Percentiles rank a stretch among this genome's conserved stretches.
These are phyloP conservation scores for Patella caerulea DNA, from an alignment of 2,888 invertebrate genomes.

Conservation along the genomic window DNA sequence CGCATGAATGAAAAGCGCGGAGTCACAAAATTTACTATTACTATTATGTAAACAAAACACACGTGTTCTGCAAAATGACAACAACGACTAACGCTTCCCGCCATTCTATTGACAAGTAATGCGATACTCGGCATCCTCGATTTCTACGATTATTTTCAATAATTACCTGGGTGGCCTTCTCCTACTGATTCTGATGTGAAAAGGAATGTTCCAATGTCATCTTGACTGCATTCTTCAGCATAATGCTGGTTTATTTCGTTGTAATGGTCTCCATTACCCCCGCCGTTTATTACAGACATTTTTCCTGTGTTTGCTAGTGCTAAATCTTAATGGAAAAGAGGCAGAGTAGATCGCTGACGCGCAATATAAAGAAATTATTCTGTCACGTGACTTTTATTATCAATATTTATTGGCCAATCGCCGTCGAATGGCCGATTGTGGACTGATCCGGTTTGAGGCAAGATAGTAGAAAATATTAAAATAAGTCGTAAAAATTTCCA, in stretches of 20 bases:
- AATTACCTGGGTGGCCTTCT: slow-evolving; percentile 71
- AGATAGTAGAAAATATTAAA: too few relatives aligned
- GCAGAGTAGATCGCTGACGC: slow-evolving; percentile 26
- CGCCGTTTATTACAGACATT: slow-evolving; percentile 41
- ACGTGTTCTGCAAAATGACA: slow-evolving; percentile 8
- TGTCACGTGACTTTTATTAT: slow-evolving; percentile 36
- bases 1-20: too few relatives aligned
- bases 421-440: slow-evolving; percentile 12
- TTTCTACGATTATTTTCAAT: neutral
- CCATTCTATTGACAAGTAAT: neutral
- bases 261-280: slow-evolving; percentile 52
- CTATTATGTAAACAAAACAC: neutral
- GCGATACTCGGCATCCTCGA: neutral
- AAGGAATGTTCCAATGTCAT: slow-evolving; percentile 66
- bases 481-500: too few relatives aligned
- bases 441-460: slow-evolving; percentile 11
- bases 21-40: too few relatives aligned
- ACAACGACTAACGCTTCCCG: neutral
- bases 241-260: slow-evolving; percentile 60
- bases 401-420: slow-evolving; percentile 18
- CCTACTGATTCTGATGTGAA: slow-evolving; percentile 73
- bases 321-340: slow-evolving; percentile 59
- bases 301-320: slow-evolving; percentile 24
- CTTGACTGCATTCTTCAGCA: slow-evolving; percentile 64
- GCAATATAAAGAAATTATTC: slow-evolving; percentile 40